Base-by-base conservation (phyloP, 2,797 vertebrate species). In the Hydrocynus forskahlii region DNA sequence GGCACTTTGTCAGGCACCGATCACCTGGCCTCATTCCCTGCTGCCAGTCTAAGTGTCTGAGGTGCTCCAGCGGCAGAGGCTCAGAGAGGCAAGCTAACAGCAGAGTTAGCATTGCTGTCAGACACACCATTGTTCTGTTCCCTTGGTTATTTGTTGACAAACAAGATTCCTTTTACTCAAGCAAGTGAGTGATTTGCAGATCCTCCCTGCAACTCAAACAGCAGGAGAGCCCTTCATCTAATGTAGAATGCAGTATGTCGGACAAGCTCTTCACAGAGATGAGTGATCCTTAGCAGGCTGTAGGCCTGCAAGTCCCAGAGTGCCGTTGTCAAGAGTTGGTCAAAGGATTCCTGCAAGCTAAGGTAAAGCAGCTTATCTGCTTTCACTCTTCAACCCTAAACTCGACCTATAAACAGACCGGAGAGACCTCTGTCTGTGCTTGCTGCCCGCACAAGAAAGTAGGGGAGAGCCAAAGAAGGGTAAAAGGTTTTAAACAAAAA, bases 1-100 rank as follows among this genome's bases (percentile, higher is more conserved):
- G 81, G 81, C 90, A 91, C 45, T 57, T 81, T 66, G 54, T 59
- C 0, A 83, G 77, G 71, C 90, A 91, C 29, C 63, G 68, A 9
- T 83, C 79, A 0, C 60, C 69, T 19, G 25, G 75, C 13, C 54
- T 76, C 35, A 73, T 40, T 64, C 80, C 82, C 38, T 57, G 81
- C 38, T 84, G 82, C 89, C 86, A 84, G 40, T 88, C 86, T 55
- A 81, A 64, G 21, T 76, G 80, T 29, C 84, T 76, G 10, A 88
- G 68, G 10, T 76, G 79, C 16, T 85, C 70, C 13, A 84, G 25
- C 12, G 83, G 76, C 29, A 81, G 40, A 10, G 78, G 59, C 12
- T 80, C 81, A 0, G 67, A 73, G 55, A 78, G 17, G 48, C 75
- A 75, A 57, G 76, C 82, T 10, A 88, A 67, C 75, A 85, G 64